Evolutionary conservation across 2,113 vertebrate species (phyloP).

Genomic region (Rutilus rutilus): DNA sequence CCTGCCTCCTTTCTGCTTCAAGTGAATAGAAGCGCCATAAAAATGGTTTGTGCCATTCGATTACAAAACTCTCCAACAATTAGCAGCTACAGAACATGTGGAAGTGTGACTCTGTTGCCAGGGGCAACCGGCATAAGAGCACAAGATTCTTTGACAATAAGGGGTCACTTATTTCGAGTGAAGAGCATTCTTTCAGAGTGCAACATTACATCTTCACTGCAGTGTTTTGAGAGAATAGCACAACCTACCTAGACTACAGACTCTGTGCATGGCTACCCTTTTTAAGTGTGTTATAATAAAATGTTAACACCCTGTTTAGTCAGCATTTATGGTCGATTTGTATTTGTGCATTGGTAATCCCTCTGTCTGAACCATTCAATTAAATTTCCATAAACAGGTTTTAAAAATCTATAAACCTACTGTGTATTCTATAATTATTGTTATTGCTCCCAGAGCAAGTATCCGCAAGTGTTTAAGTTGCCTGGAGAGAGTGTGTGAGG

Average conservation of each 20-base stretch:
- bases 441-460: conserved; percentile 4
- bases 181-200: conserved; percentile 2
- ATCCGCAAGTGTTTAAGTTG: neutral
- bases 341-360: neutral
- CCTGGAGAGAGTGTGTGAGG: conserved; percentile 13
- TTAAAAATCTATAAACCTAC: conserved; percentile 7
- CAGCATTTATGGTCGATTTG: conserved; percentile 9
- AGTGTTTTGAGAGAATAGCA: conserved; percentile 1
- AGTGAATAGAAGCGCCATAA: conserved; percentile 40
- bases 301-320: neutral
- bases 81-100: neutral
- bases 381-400: neutral
- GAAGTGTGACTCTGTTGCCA: conserved; percentile 27
- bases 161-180: neutral
- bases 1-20: conserved; percentile 52
- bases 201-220: conserved; percentile 6
- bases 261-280: conserved; percentile 3
- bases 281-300: neutral
- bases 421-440: conserved; percentile 6
- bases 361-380: conserved; percentile 27
- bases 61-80: conserved; percentile 42
- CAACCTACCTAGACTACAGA: conserved; percentile 13
- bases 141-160: conserved; percentile 3
- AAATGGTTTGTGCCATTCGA: conserved; percentile 32
- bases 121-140: neutral